These are phyloP conservation scores for Pelodiscus sinensis DNA, from an alignment of 2,113 vertebrate genomes.

Conservation along the genomic window DNA sequence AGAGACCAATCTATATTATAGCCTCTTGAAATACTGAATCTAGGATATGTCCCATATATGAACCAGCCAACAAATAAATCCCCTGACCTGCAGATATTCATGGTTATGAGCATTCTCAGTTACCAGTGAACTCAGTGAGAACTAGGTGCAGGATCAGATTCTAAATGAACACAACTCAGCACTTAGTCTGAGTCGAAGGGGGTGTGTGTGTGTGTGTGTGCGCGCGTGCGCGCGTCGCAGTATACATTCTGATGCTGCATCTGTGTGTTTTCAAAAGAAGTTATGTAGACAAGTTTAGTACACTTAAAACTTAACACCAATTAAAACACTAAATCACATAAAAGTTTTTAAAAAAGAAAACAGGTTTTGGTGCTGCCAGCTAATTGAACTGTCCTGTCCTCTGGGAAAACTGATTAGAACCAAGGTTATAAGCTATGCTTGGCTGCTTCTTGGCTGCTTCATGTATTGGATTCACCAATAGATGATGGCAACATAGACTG, in stretches of 20 bases:
- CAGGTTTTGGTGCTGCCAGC: not conserved
- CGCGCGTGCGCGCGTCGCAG: too few relatives aligned
- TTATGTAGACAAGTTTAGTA: not conserved
- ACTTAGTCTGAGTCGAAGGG: not conserved
- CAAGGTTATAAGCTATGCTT: accelerated
- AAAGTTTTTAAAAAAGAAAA: not conserved
- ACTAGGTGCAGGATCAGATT: not conserved
- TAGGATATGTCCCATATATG: not conserved
- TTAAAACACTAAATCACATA: not conserved
- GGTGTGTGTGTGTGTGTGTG: too few relatives aligned
- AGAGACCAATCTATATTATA: accelerated
- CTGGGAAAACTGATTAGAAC: not conserved
- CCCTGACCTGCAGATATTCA: not conserved
- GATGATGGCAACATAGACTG: accelerated
- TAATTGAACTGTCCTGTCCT: not conserved
- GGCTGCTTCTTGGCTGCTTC: not conserved
- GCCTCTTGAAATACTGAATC: not conserved
- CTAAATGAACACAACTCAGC: not conserved
- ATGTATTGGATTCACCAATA: not conserved
- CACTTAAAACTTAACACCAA: not conserved
- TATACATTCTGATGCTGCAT: not conserved
- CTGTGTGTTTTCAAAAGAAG: not conserved
- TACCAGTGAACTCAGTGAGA: not conserved
- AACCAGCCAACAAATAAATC: not conserved
- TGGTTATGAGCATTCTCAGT: not conserved